phyloP scores from a whole-genome alignment of 1,140 invertebrate species.

The Phthorimaea operculella region DNA sequence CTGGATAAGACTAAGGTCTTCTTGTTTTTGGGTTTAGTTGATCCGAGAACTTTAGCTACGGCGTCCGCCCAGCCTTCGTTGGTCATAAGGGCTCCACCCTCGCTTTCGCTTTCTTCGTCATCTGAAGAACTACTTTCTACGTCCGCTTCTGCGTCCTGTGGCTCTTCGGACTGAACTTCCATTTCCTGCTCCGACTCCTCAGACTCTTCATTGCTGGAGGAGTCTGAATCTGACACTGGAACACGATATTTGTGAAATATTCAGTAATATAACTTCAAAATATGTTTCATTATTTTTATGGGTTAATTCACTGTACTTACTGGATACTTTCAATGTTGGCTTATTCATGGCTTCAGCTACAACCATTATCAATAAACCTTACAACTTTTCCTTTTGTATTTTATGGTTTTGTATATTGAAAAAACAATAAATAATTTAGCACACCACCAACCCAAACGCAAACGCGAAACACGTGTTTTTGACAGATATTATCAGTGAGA shows the following conservation, averaged over 20 bases:
- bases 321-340: constrained; percentile 44
- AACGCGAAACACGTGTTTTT: too few species aligned
- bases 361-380: constrained; percentile 24
- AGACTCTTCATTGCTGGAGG: constrained; percentile 33
- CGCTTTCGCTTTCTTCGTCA: constrained; percentile 14
- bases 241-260: constrained; percentile 1
- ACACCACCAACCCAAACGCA: too few species aligned
- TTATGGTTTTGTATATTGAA: too few species aligned
- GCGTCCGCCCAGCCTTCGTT: constrained; percentile 77
- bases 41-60: constrained; percentile 78
- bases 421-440: too few species aligned
- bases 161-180: background rate
- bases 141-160: constrained; percentile 20
- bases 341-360: constrained; percentile 38
- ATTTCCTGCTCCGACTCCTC: constrained; percentile 34
- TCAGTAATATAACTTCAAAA: background rate
- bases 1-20: constrained; percentile 79
- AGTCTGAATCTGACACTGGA: constrained; percentile 40
- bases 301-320: constrained; percentile 17
- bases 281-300: background rate
- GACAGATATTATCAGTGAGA: too few species aligned
- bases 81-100: constrained; percentile 27
- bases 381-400: too few species aligned
- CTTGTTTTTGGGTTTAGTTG: constrained; percentile 79
- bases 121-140: constrained; percentile 13